Base-by-base conservation (phyloP, 1,140 invertebrate genomes). In the Brachionus paranguensis region DNA sequence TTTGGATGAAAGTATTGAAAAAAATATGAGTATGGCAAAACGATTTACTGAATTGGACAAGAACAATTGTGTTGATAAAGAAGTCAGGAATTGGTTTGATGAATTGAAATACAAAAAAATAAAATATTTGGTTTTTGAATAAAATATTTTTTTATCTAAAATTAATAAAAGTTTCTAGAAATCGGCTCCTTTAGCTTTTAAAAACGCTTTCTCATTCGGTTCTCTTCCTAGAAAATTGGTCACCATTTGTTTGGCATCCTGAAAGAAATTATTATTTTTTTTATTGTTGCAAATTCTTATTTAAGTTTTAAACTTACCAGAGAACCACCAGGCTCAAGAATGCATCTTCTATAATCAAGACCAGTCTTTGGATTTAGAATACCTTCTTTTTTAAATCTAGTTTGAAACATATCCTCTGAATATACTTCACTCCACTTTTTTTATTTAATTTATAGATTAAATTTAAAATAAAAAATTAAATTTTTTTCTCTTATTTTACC, bases 341-440 rank as follows among this genome's bases (percentile, higher is more conserved):
- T 91, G 78, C 84, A 88, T 24, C 86, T 87, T 64, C 91, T 88
- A 86, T 92, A 92, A 45, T 89, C 89, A 12, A 84, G 85, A 11
- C 91, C 91, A 37, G 89, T 88, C 78, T 87, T 87, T 3, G 87
- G 85, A 86, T 89, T 90, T 86, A 91, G 88, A 14, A 91, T 88
- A 6, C 90, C 90, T 85, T 91, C 89, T 45, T 89, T 89, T 83
- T 88, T 88, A 86, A 92, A 92, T 1, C 89, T 85, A 33, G 90
- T 88, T 17, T 88, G 87, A 86, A 91, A 92, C 91, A 92, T 92
- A 85, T 92, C 91, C 87, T 89, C 89, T 85, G 91, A 90, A 86
- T 90, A 92, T 1, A 92, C 91, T 85, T 92, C 91, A 87, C 90
- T 91, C 91, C 91, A 92, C 91, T 92, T 86, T n/a, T 72, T 87